phyloP scores from a whole-genome alignment of 1,140 invertebrate genomes.

The Drosophila azteca region DNA sequence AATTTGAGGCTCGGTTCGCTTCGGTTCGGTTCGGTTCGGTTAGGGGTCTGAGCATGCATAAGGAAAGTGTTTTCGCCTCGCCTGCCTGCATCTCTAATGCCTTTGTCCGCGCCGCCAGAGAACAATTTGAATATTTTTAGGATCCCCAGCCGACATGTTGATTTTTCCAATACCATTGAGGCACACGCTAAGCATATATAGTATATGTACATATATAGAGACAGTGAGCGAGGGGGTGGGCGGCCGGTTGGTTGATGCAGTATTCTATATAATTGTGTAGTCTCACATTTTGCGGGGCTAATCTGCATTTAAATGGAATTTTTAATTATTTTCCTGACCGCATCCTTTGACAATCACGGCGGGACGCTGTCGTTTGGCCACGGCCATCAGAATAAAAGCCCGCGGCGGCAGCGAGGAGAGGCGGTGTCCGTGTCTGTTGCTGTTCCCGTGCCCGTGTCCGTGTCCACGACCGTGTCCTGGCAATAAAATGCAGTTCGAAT shows the following conservation, averaged over 20 bases:
- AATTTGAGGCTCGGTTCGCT: not conserved
- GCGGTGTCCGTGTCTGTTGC: not conserved
- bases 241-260: constrained; percentile 11
- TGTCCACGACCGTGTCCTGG: constrained; percentile 21
- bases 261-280: constrained; percentile 69
- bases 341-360: constrained; percentile 80
- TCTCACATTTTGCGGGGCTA: constrained; percentile 73
- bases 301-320: constrained; percentile 82
- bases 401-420: constrained; percentile 24
- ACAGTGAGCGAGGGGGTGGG: not conserved
- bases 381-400: constrained; percentile 13
- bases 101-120: constrained; percentile 6
- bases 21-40: not conserved
- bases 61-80: constrained; percentile 34
- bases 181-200: constrained; percentile 26
- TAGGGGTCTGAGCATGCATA: constrained; percentile 42
- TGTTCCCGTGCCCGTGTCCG: too few species aligned
- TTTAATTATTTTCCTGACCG: constrained; percentile 78
- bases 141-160: constrained; percentile 29
- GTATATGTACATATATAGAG: constrained; percentile 10
- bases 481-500: constrained; percentile 78
- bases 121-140: constrained; percentile 77
- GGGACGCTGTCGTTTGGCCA: constrained; percentile 30
- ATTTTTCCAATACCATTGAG: constrained; percentile 61
- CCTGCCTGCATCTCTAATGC: constrained; percentile 63